A percentile compares a stretch with the other conserved stretches of the same genome.
Conservation (phyloP, 2,797 vertebrate genomes). For the Eremophila alpestris region DNA sequence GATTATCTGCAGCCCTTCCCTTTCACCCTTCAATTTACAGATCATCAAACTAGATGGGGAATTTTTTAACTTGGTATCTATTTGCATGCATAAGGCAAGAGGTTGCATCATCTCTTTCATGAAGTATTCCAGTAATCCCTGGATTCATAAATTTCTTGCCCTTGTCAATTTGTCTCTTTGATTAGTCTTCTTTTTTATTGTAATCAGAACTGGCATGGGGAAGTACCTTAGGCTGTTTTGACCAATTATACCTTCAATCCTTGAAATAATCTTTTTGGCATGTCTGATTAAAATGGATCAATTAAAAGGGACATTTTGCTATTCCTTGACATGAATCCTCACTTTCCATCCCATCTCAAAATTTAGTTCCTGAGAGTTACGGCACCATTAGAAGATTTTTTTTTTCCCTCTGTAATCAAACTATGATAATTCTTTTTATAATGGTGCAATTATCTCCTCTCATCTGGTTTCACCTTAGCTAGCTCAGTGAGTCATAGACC, state of each 20-base stretch:
- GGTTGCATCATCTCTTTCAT: neutral
- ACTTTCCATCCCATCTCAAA: neutral
- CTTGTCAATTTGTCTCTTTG: neutral
- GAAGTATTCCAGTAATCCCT: neutral
- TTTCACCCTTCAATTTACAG: neutral
- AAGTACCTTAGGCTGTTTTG: neutral
- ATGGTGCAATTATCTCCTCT: conserved; percentile 60
- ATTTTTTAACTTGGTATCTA: neutral
- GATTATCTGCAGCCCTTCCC: neutral
- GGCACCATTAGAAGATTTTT: neutral
- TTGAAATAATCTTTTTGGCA: conserved; percentile 7
- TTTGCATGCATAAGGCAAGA: neutral
- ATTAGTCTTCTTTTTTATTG: neutral
- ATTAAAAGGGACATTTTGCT: neutral
- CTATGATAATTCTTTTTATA: conserved; percentile 51
- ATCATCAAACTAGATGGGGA: neutral
- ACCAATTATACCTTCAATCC: conserved; percentile 3
- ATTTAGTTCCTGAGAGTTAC: conserved; percentile 5
- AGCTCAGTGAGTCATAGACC: conserved; percentile 56
- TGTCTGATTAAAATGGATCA: conserved; percentile 4
- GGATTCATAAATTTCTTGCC: neutral
- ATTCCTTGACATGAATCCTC: conserved; percentile 1
- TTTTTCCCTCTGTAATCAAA: conserved; percentile 19
- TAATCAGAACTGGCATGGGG: neutral
- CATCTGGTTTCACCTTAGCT: conserved; percentile 54